Conservation (phyloP, 2,888 invertebrate species). For the Tubulanus polymorphus region DNA sequence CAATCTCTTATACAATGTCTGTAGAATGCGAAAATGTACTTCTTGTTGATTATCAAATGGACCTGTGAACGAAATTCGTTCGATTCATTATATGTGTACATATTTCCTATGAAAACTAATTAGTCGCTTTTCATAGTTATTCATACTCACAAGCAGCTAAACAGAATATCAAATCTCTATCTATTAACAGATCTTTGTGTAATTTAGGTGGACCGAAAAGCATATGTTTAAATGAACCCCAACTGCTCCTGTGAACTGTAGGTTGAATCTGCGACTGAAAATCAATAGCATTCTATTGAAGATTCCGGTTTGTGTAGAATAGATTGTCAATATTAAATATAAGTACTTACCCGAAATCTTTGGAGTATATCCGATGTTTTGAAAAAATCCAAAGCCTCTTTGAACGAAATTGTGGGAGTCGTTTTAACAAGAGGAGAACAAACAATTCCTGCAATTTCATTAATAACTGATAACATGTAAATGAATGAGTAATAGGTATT, state of each 20-base stretch:
- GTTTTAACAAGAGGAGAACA: neutral
- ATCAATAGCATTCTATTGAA: slow-evolving; percentile 12
- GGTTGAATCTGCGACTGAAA: slow-evolving; percentile 30
- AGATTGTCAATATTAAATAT: too few relatives aligned
- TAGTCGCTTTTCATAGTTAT: too few relatives aligned
- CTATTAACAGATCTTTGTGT: slow-evolving; percentile 41
- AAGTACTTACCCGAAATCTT: too few relatives aligned
- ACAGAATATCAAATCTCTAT: slow-evolving; percentile 55
- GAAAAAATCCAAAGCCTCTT: neutral
- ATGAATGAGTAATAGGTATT: too few relatives aligned
- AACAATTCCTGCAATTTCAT: neutral
- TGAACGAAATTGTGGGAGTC: slow-evolving; percentile 3
- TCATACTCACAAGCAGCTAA: slow-evolving; percentile 55
- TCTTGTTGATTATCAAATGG: slow-evolving; percentile 51
- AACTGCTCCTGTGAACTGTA: slow-evolving; percentile 30
- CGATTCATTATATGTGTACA: neutral
- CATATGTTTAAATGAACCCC: slow-evolving; percentile 40
- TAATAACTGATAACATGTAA: too few relatives aligned
- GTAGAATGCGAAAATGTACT: slow-evolving; percentile 54
- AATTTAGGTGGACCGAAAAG: slow-evolving; percentile 55
- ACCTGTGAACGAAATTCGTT: slow-evolving; percentile 34
- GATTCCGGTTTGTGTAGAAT: slow-evolving; percentile 15
- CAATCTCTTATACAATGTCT: slow-evolving; percentile 55
- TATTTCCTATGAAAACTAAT: too few relatives aligned
- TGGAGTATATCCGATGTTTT: neutral